Evolutionary conservation across 1,140 invertebrate species (phyloP).

Genomic region (Hypsibius dujardini): DNA sequence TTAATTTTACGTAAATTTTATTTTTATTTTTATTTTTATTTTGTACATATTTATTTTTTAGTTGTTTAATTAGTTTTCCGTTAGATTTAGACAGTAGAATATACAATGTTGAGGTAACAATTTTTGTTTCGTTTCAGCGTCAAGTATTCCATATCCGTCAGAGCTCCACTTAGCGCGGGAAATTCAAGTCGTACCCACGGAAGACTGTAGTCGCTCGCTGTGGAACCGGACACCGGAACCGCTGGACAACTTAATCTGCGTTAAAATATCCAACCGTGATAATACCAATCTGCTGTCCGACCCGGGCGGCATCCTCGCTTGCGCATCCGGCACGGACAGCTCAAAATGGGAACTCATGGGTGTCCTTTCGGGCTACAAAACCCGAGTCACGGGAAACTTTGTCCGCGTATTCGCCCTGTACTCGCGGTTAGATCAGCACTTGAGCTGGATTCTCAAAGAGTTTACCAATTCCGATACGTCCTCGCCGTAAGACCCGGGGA

Average conservation of each 20-base stretch:
- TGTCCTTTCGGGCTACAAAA: conserved; percentile 9
- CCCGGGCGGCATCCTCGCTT: neutral
- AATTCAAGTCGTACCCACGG: neutral
- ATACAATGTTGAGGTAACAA: too few relatives aligned
- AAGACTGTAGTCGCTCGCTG: conserved; percentile 9
- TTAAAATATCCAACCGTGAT: neutral
- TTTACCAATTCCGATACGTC: neutral
- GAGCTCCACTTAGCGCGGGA: neutral
- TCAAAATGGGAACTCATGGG: conserved; percentile 12
- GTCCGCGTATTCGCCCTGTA: conserved; percentile 2
- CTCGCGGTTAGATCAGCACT: conserved; percentile 3
- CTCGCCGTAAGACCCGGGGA: neutral
- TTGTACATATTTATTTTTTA: too few relatives aligned
- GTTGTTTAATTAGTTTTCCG: too few relatives aligned
- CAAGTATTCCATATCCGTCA: conserved; percentile 6
- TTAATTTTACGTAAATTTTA: too few relatives aligned
- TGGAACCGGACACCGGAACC: neutral
- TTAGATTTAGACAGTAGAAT: too few relatives aligned
- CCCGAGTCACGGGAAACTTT: conserved; percentile 3
- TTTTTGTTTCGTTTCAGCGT: too few relatives aligned
- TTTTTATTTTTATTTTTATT: neutral
- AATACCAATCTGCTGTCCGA: conserved; percentile 1
- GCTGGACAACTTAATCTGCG: conserved; percentile 7
- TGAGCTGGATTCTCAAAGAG: neutral
- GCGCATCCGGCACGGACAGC: neutral